Conservation (phyloP, 2,113 vertebrate genomes). For the Oreochromis niloticus region DNA sequence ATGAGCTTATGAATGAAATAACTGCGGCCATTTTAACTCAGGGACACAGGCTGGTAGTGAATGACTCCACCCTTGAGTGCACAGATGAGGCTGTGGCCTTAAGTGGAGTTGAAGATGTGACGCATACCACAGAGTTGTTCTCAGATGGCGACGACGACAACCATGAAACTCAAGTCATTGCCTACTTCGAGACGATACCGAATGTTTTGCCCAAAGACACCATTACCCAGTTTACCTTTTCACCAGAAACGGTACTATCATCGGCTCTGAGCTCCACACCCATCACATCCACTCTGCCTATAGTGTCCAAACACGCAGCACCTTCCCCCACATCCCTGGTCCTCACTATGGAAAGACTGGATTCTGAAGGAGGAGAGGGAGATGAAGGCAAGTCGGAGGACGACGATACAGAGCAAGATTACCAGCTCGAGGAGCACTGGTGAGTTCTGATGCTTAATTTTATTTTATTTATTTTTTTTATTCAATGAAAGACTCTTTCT, state of each 20-base stretch:
- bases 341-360: conserved; percentile 37
- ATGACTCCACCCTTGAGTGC: not conserved
- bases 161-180: conserved; percentile 48
- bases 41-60: conserved; percentile 5
- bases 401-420: conserved; percentile 9
- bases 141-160: not conserved
- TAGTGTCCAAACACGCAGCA: conserved; percentile 61
- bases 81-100: not conserved
- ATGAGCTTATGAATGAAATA: conserved; percentile 18
- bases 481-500: not conserved
- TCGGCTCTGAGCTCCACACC: conserved; percentile 64
- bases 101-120: conserved; percentile 24
- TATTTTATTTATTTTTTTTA: fast-evolving
- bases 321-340: not conserved
- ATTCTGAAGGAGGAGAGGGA: conserved; percentile 5
- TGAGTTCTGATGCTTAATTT: not conserved
- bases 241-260: conserved; percentile 66
- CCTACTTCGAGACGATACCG: conserved; percentile 71
- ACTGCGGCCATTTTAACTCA: conserved; percentile 8
- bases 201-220: conserved; percentile 16
- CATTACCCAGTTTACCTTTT: not conserved
- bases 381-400: conserved; percentile 6
- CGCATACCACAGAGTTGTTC: conserved; percentile 12
- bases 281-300: conserved; percentile 72
- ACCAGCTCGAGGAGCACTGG: conserved; percentile 69